Conservation (phyloP, 1,140 invertebrate genomes). For the Glossosoma conforme region DNA sequence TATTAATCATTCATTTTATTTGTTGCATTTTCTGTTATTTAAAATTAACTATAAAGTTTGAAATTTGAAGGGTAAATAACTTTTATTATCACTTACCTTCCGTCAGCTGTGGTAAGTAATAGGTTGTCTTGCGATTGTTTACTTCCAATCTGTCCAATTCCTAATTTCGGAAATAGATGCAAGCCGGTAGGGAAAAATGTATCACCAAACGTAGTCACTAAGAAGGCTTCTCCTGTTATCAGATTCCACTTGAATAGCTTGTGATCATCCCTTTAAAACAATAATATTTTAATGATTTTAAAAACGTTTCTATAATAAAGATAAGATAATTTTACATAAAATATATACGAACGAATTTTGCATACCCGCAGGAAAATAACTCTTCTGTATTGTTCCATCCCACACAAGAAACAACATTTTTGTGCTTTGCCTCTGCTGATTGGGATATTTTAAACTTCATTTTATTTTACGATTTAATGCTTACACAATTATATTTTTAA, state of each 20-base stretch:
- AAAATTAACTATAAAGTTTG: not conserved
- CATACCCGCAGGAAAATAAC: slow-evolving; percentile 81
- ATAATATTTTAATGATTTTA: not conserved
- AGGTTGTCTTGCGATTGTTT: slow-evolving; percentile 79
- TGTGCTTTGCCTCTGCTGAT: slow-evolving; percentile 66
- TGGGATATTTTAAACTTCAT: slow-evolving; percentile 81
- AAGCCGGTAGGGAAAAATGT: slow-evolving; percentile 86
- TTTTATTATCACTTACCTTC: slow-evolving; percentile 49
- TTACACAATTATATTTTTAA: no score
- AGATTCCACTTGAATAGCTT: slow-evolving; percentile 85
- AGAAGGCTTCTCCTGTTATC: slow-evolving; percentile 67
- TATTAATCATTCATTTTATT: no score
- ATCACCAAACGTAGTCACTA: slow-evolving; percentile 70
- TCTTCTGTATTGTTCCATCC: slow-evolving; percentile 91
- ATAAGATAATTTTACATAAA: slow-evolving; percentile 8
- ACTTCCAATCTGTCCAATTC: slow-evolving; percentile 45
- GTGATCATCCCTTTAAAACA: slow-evolving; percentile 78
- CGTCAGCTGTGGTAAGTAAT: slow-evolving; percentile 86
- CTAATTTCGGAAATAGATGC: slow-evolving; percentile 67
- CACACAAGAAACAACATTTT: slow-evolving; percentile 75
- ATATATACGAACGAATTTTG: slow-evolving; percentile 11
- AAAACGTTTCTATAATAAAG: no score
- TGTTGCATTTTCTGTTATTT: no score
- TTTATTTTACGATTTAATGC: slow-evolving; percentile 32
- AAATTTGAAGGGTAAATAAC: not conserved